Evolutionary conservation across 2,113 vertebrate genomes (phyloP), one percentile per base, ranked within the genome.

Genomic region (Peromyscus polionotus): DNA sequence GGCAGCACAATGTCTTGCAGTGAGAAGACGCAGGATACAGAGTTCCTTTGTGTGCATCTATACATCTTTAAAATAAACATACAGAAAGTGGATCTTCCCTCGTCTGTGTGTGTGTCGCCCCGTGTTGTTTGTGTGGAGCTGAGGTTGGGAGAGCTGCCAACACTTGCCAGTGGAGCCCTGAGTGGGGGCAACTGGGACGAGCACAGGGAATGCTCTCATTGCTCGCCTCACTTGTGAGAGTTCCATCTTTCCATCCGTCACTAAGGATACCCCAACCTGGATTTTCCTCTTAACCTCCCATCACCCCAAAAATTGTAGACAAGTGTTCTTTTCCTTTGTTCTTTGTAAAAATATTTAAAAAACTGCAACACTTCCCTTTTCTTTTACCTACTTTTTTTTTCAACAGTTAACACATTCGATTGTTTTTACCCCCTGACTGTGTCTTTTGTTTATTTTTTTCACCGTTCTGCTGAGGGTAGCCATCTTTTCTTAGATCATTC

Each of bases 41-140:
- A 61, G 86, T 88, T 96, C 91, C 96, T 97, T 97, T 97, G 93
- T 97, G 48, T 39, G 42, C 61, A 61, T 87, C 94, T 93, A 91
- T 93, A 96, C 19, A 14, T 96, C 95, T 95, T 83, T 11, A 75
- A 97, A 97, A 92, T 87, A 96, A 90, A 88, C 77, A 73, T 94
- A 84, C 87, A 96, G 75, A 94, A 93, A 95, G 26, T 89, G 36
- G 26, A 68, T 96, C 61, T 87, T 87, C 81, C 67, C 83, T 75
- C 26, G 83, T 83, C 63, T 42, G 76, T 33, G 42, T 93, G 76
- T 93, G 76, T 83, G n/a, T 68, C 86, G 36, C 63, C 93, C 67
- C 91, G 51, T n/a, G 68, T 75, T 89, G 68, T 92, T 97, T 63
- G 26, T 68, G 59, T 14, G 51, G 61, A 87, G 73, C 57, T 9